Percentiles rank a stretch among this genome's conserved stretches.
Conservation (phyloP, 2,113 vertebrate genomes). For the Chlorodrepanis virens region DNA sequence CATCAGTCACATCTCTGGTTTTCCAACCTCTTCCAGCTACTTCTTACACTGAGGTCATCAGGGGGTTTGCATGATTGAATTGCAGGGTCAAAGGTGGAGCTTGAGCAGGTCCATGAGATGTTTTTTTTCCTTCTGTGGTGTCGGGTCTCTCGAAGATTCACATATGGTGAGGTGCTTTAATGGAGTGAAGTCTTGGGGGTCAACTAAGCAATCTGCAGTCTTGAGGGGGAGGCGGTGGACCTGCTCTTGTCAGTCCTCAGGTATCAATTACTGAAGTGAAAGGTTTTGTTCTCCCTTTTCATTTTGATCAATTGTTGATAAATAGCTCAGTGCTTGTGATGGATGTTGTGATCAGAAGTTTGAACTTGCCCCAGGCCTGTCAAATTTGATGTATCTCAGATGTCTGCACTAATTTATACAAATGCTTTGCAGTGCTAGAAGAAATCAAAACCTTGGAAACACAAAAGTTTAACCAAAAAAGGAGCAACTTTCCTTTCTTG, state of each 20-base stretch:
- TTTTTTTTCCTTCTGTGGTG: neutral
- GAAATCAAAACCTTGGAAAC: neutral
- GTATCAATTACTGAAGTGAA: slow-evolving; percentile 4
- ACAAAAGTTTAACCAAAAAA: neutral
- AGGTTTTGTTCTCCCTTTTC: slow-evolving; percentile 22
- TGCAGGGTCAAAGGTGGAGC: neutral
- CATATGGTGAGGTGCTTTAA: neutral
- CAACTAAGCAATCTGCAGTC: neutral
- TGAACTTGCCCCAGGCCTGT: slow-evolving; percentile 31
- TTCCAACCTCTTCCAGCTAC: neutral
- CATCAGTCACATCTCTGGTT: neutral
- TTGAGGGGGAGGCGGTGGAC: neutral
- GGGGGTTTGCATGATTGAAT: neutral
- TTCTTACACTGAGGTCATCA: neutral
- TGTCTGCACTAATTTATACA: slow-evolving; percentile 47
- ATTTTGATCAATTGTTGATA: slow-evolving; percentile 42
- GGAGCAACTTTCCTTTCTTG: neutral
- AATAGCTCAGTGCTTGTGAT: slow-evolving; percentile 51
- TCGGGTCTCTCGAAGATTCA: neutral
- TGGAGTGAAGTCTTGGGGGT: neutral
- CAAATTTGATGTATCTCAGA: slow-evolving; percentile 48
- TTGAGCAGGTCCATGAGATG: neutral
- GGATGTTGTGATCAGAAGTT: slow-evolving; percentile 45
- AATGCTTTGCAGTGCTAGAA: neutral
- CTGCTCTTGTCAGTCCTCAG: neutral